Conservation (phyloP, 2,797 vertebrate species). For the Eleutherodactylus coqui region DNA sequence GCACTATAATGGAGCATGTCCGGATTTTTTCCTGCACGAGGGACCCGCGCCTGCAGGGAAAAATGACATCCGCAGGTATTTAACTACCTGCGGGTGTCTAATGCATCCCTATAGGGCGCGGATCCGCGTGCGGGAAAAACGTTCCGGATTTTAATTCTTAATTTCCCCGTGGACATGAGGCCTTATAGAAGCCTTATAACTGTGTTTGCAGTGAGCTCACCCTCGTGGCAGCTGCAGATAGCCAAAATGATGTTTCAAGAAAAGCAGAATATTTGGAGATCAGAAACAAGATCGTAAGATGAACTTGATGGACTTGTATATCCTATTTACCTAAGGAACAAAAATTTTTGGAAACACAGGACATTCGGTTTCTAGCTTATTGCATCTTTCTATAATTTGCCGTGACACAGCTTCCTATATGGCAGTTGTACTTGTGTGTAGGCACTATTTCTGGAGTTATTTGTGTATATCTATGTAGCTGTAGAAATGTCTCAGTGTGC, state of each 20-base stretch:
- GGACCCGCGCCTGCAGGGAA: no score
- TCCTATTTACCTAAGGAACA: background rate
- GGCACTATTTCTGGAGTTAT: background rate
- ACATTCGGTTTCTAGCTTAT: background rate
- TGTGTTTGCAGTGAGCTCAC: background rate
- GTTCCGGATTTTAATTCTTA: no score
- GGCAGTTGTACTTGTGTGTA: background rate
- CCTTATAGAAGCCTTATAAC: no score
- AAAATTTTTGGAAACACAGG: background rate
- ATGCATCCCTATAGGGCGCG: no score
- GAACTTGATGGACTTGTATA: background rate
- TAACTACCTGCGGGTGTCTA: no score
- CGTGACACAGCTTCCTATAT: background rate
- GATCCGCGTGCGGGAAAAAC: no score
- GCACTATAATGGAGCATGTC: no score
- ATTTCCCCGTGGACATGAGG: no score
- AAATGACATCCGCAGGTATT: no score
- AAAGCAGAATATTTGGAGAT: no score
- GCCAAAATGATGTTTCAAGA: background rate
- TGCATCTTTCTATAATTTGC: background rate
- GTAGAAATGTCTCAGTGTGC: background rate
- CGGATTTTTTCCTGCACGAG: no score
- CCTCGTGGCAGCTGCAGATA: background rate
- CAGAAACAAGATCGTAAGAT: background rate
- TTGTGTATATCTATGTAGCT: background rate